phyloP scores from a whole-genome alignment of 1,140 invertebrate species.

The Hyles euphorbiae region DNA sequence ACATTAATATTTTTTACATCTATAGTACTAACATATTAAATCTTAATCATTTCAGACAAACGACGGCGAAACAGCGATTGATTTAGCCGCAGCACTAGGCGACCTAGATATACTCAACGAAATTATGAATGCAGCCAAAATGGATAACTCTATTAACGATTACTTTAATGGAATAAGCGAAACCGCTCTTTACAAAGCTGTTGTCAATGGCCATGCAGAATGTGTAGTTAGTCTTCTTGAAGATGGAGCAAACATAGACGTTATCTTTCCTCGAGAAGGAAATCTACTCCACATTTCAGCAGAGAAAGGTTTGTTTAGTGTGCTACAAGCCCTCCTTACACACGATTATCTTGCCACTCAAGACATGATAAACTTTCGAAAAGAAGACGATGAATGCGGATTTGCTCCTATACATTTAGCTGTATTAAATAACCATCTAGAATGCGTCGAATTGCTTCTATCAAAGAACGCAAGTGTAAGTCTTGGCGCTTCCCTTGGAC shows the following conservation, averaged over 20 bases:
- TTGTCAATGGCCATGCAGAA: constrained; percentile 57
- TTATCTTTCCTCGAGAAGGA: constrained; percentile 48
- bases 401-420: constrained; percentile 82
- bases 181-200: constrained; percentile 75
- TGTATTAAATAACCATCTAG: constrained; percentile 79
- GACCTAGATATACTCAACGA: constrained; percentile 79
- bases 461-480: constrained; percentile 72
- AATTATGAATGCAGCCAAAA: constrained; percentile 76
- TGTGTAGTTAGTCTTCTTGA: constrained; percentile 69
- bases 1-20: no score
- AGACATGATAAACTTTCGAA: constrained; percentile 44
- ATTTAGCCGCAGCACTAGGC: constrained; percentile 77
- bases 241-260: constrained; percentile 61
- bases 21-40: no score
- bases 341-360: constrained; percentile 33
- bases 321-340: constrained; percentile 60
- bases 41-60: constrained; percentile 68
- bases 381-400: constrained; percentile 42
- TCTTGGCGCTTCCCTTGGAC: constrained; percentile 42
- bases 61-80: constrained; percentile 77
- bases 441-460: constrained; percentile 79
- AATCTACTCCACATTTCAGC: constrained; percentile 69
- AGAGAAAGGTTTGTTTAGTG: constrained; percentile 50
- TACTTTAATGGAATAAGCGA: constrained; percentile 66
- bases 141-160: constrained; percentile 39